phyloP scores from a whole-genome alignment of 2,797 vertebrate genomes.

The Hapalemur alaotrensis region DNA sequence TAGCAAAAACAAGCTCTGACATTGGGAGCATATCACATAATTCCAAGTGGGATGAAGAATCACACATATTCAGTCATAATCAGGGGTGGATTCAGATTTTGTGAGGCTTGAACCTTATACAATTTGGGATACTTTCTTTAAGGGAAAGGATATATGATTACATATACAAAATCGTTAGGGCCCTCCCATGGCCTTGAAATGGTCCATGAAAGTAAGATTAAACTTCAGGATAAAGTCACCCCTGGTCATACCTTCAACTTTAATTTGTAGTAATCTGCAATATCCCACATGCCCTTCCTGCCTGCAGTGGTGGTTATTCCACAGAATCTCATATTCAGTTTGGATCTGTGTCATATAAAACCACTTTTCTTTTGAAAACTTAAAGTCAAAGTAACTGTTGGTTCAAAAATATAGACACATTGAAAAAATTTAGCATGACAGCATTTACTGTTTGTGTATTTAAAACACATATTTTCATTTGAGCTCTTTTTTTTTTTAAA shows the following conservation, averaged over 20 bases:
- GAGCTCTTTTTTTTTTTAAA: neutral
- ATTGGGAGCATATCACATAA: neutral
- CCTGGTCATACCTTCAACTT: neutral
- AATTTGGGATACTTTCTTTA: neutral
- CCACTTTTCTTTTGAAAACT: conserved; percentile 18
- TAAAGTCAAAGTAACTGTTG: neutral
- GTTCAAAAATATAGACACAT: neutral
- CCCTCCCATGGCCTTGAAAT: neutral
- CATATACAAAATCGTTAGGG: neutral
- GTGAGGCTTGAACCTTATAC: neutral
- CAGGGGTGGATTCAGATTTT: neutral
- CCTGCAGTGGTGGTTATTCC: neutral
- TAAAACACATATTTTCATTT: neutral
- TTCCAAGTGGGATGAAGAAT: neutral
- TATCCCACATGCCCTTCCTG: neutral
- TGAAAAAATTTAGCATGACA: neutral
- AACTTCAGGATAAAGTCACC: neutral
- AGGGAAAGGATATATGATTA: neutral
- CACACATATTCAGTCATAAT: neutral
- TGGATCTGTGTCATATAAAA: neutral
- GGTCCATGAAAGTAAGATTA: neutral
- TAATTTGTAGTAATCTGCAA: neutral
- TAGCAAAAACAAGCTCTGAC: neutral
- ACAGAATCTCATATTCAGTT: neutral
- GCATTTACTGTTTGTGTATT: neutral